A percentile compares a stretch with the other conserved stretches of the same genome.
phyloP scores from a whole-genome alignment of 2,888 invertebrate genomes.

The Drosophila pseudotakahashii region DNA sequence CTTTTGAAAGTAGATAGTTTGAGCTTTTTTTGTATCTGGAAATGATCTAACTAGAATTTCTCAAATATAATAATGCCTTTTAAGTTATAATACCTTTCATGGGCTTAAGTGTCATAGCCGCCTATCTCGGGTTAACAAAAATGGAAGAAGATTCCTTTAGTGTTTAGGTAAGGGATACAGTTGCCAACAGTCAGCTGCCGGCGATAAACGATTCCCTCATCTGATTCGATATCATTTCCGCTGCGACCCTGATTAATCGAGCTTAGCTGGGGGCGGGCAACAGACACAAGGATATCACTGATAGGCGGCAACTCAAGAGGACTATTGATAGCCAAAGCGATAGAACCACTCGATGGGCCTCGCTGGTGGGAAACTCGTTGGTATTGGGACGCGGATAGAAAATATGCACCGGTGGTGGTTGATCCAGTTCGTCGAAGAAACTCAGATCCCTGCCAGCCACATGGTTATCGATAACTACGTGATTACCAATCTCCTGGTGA shows the following conservation, averaged over 20 bases:
- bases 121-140: background rate
- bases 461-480: conserved; percentile 61
- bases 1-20: background rate
- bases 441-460: conserved; percentile 83
- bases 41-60: background rate
- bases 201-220: background rate
- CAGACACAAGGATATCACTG: conserved; percentile 34
- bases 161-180: conserved; percentile 1
- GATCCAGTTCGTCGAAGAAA: conserved; percentile 88
- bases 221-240: conserved; percentile 5
- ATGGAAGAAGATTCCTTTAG: conserved; percentile 8
- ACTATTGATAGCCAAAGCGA: conserved; percentile 35
- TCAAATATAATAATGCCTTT: background rate
- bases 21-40: background rate
- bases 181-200: background rate
- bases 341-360: conserved; percentile 34
- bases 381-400: conserved; percentile 87
- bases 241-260: background rate
- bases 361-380: conserved; percentile 57
- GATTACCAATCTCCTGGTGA: conserved; percentile 85
- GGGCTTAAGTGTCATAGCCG: conserved; percentile 14
- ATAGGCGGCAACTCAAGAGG: background rate
- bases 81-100: no score
- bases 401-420: conserved; percentile 89
- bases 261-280: conserved; percentile 62